Evolutionary conservation across 2,797 vertebrate genomes (phyloP).

Genomic region (Caiman crocodilus): DNA sequence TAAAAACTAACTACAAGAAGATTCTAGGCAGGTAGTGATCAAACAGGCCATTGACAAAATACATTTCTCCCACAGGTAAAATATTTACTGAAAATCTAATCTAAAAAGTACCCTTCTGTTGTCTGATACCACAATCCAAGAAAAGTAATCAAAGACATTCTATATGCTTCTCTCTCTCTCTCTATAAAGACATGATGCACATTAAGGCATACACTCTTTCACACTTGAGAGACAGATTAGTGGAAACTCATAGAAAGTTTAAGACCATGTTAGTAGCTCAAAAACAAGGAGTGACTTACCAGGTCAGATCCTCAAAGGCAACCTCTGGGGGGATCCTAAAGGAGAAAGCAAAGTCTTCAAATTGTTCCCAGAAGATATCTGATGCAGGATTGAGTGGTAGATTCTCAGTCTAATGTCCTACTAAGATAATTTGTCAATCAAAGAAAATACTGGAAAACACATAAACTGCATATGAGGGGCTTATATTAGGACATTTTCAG

Average conservation of each 20-base stretch:
- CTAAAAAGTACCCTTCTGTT: neutral
- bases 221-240: neutral
- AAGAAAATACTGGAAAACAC: neutral
- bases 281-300: slow-evolving; percentile 47
- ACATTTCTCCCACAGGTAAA: neutral
- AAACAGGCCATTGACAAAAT: neutral
- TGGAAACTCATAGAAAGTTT: slow-evolving; percentile 8
- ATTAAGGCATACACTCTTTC: neutral
- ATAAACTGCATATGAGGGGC: neutral
- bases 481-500: neutral
- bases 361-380: slow-evolving; percentile 27
- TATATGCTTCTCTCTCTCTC: neutral
- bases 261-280: slow-evolving; percentile 13
- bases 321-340: slow-evolving; percentile 31
- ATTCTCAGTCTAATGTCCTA: slow-evolving; percentile 56
- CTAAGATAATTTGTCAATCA: slow-evolving; percentile 38
- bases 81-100: neutral
- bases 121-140: neutral
- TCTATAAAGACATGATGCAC: neutral
- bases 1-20: neutral
- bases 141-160: neutral
- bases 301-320: neutral
- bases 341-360: slow-evolving; percentile 58
- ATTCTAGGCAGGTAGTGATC: neutral
- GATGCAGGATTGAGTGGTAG: slow-evolving; percentile 61